Evolutionary conservation across 35 echinoderm and acorn worm genomes (phyloP).

Genomic region (Holothuria glaberrima): DNA sequence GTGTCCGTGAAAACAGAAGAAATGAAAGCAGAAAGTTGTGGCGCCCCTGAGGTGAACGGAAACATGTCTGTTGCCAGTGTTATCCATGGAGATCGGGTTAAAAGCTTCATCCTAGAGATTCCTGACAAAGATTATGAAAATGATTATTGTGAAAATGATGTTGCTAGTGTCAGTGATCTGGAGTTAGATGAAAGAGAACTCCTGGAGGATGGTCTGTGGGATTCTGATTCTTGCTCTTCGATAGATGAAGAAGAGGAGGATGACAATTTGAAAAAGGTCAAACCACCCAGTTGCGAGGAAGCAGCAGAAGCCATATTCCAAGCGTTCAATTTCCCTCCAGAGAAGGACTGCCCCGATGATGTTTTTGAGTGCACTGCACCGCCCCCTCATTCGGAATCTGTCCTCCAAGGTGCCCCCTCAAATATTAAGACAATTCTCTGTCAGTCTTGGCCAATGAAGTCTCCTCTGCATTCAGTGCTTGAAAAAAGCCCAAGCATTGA

Average conservation of each 20-base stretch:
- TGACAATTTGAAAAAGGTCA: conserved; percentile 17
- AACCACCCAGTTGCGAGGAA: conserved; percentile 39
- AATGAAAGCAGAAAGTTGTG: neutral
- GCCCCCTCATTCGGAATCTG: neutral
- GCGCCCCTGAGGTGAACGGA: too few species aligned
- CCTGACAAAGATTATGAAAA: conserved; percentile 19
- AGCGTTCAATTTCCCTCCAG: conserved; percentile 23
- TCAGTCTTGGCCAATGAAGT: conserved; percentile 57
- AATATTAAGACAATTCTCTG: conserved; percentile 46
- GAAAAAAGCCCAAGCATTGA: conserved; percentile 56
- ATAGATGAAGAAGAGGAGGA: conserved; percentile 67
- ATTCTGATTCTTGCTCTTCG: conserved; percentile 23
- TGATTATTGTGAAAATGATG: neutral
- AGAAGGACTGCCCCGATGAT: neutral
- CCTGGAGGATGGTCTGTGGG: conserved; percentile 37
- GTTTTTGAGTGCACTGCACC: conserved; percentile 10
- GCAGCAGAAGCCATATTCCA: conserved; percentile 55
- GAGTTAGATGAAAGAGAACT: conserved; percentile 53
- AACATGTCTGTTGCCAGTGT: too few species aligned
- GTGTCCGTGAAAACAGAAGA: neutral
- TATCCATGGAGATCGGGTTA: neutral
- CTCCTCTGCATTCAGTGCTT: neutral
- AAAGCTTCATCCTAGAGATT: too few species aligned
- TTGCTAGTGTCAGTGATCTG: neutral
- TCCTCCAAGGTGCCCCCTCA: neutral